Conservation (phyloP, 2,797 vertebrate genomes). For the Gymnoscopelus microlampas region DNA sequence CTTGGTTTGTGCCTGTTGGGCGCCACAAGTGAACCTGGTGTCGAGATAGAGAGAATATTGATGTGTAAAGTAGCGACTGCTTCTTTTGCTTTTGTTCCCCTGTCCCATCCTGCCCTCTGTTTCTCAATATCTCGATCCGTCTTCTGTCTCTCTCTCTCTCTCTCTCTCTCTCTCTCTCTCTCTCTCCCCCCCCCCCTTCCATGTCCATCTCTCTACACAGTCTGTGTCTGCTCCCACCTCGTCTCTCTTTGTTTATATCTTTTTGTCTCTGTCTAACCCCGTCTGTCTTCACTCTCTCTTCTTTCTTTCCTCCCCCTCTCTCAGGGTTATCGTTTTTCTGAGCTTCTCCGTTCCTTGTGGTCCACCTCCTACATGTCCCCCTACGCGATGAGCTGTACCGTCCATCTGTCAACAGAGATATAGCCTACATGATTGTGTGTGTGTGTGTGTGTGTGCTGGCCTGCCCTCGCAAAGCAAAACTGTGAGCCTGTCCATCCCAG, state of each 20-base stretch:
- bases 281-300: no score
- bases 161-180: slow-evolving; percentile 19
- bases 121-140: neutral
- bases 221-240: slow-evolving; percentile 7
- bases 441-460: no score
- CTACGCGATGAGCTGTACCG: no score
- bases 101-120: slow-evolving; percentile 38
- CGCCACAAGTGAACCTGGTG: slow-evolving; percentile 57
- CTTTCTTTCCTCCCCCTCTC: slow-evolving; percentile 6
- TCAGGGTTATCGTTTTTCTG: no score
- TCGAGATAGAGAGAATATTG: slow-evolving; percentile 61
- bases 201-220: slow-evolving; percentile 20
- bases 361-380: no score
- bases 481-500: no score
- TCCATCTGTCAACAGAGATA: no score
- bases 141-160: slow-evolving; percentile 36
- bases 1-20: slow-evolving; percentile 68
- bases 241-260: neutral
- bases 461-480: no score
- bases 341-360: no score
- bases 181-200: slow-evolving; percentile 29
- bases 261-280: no score
- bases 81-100: slow-evolving; percentile 63
- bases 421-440: no score
- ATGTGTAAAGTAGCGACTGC: slow-evolving; percentile 73